Percentiles rank a stretch among this genome's conserved stretches.
phyloP scores from a whole-genome alignment of 2,797 vertebrate species.

The Meda fulgida region DNA sequence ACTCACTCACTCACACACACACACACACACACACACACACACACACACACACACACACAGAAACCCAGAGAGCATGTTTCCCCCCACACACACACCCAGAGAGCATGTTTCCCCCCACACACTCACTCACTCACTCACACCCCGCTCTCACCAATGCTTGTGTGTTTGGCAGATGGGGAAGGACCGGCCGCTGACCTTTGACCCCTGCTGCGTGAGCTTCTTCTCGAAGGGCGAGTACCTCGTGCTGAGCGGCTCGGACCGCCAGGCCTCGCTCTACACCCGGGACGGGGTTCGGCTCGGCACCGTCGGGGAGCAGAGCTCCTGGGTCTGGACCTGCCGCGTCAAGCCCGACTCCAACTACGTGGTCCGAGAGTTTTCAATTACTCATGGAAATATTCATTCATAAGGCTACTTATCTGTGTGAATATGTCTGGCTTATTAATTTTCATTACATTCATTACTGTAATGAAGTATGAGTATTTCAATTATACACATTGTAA shows the following conservation, averaged over 20 bases:
- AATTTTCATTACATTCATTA: no score
- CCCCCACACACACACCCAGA: no score
- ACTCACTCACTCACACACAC: no score
- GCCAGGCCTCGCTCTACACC: slow-evolving; percentile 94
- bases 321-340: slow-evolving; percentile 95
- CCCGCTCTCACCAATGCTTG: no score
- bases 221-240: slow-evolving; percentile 97
- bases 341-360: slow-evolving; percentile 97
- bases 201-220: slow-evolving; percentile 96
- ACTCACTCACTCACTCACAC: no score
- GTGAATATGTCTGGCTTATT: no score
- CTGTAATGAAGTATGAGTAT: background rate
- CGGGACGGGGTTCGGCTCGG: slow-evolving; percentile 93
- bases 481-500: background rate
- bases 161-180: slow-evolving; percentile 85
- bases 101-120: no score
- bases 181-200: slow-evolving; percentile 88
- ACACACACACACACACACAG: no score
- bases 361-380: slow-evolving; percentile 83
- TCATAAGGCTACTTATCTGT: no score
- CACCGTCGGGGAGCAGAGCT: slow-evolving; percentile 88
- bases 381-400: background rate
- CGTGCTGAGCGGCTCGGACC: slow-evolving; percentile 93
- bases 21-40: no score
- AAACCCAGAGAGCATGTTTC: no score